Conservation (phyloP, 2,797 vertebrate genomes). For the Naso thynnoides region DNA sequence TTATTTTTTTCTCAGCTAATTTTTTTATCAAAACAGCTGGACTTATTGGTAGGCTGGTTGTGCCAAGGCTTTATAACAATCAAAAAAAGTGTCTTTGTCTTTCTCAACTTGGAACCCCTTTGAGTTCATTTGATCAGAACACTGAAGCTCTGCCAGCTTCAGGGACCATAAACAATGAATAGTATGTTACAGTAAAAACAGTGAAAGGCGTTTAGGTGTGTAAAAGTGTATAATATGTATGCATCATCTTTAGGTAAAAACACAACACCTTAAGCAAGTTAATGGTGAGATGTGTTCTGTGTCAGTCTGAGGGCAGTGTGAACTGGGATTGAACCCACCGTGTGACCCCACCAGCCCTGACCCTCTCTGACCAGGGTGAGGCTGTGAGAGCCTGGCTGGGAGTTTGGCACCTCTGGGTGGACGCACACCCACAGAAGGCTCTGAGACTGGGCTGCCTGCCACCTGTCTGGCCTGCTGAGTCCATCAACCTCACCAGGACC, state of each 20-base stretch:
- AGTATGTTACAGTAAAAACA: neutral
- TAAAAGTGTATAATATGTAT: neutral
- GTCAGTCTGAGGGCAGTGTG: slow-evolving; percentile 57
- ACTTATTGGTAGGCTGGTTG: slow-evolving; percentile 1
- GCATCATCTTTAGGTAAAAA: neutral
- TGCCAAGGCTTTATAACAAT: neutral
- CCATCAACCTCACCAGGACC: slow-evolving; percentile 54
- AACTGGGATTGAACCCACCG: slow-evolving; percentile 70
- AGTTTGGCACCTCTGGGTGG: slow-evolving; percentile 82
- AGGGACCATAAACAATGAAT: neutral
- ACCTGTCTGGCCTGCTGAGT: slow-evolving; percentile 79
- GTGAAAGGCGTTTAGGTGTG: neutral
- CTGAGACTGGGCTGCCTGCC: slow-evolving; percentile 72
- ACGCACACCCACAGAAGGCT: slow-evolving; percentile 75
- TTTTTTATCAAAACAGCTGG: neutral
- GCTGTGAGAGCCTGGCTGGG: slow-evolving; percentile 73
- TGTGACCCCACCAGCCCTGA: slow-evolving; percentile 47
- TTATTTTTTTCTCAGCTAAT: neutral
- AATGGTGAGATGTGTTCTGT: slow-evolving; percentile 14
- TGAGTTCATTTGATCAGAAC: neutral
- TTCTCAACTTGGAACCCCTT: neutral
- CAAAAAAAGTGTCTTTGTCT: neutral
- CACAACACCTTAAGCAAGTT: neutral
- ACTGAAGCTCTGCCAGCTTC: neutral
- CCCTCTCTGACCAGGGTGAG: slow-evolving; percentile 65